Conservation (phyloP, 2,113 vertebrate species). For the Steatornis caripensis region DNA sequence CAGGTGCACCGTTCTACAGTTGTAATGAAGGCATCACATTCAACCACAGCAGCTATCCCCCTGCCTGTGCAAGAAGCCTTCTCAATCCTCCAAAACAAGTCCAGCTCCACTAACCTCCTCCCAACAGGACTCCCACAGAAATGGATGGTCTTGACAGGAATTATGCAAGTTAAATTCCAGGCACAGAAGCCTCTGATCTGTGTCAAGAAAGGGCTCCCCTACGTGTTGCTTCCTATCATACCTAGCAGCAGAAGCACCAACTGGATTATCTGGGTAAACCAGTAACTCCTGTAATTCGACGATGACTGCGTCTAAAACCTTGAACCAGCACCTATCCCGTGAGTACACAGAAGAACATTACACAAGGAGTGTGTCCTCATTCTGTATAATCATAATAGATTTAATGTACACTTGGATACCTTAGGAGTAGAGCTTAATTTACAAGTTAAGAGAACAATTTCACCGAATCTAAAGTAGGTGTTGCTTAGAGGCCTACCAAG, state of each 20-base stretch:
- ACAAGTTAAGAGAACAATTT: background rate
- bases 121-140: background rate
- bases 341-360: background rate
- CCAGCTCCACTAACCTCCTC: background rate
- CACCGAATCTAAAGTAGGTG: background rate
- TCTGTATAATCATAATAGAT: background rate
- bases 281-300: fast-evolving
- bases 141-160: background rate
- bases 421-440: background rate
- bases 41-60: background rate
- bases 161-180: background rate
- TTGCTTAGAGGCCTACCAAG: background rate
- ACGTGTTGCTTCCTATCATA: background rate
- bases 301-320: background rate
- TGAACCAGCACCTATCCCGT: background rate
- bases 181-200: background rate
- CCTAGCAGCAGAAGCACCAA: background rate
- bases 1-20: background rate
- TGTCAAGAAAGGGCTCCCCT: background rate
- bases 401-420: background rate
- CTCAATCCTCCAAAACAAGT: background rate
- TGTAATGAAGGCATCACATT: background rate
- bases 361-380: background rate
- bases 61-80: background rate
- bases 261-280: background rate